Percentiles rank a stretch among this genome's conserved stretches.
These are phyloP conservation scores for Scaptodrosophila lebanonensis DNA, from an alignment of 1,140 invertebrate genomes.

Conservation along the genomic window DNA sequence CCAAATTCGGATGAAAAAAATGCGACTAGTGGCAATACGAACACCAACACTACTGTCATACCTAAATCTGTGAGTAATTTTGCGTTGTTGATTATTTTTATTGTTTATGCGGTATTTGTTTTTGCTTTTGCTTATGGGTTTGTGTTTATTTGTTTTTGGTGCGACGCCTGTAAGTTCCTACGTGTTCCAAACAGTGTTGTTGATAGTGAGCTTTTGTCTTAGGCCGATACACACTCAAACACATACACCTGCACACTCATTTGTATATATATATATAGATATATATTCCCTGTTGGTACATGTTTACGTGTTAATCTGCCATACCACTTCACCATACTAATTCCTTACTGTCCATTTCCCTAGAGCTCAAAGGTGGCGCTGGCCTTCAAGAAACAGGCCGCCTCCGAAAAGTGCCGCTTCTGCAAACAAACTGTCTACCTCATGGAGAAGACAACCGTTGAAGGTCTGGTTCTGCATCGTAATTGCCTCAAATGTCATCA, in stretches of 20 bases:
- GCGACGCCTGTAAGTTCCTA: too few species aligned
- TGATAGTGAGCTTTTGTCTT: slow-evolving; percentile 15
- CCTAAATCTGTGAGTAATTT: slow-evolving; percentile 82
- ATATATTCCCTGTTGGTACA: not conserved
- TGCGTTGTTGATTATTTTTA: slow-evolving; percentile 22
- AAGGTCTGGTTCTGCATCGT: slow-evolving; percentile 92
- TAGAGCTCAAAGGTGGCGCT: slow-evolving; percentile 81
- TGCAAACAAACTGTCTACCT: slow-evolving; percentile 92
- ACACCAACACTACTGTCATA: slow-evolving; percentile 69
- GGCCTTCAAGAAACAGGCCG: slow-evolving; percentile 81
- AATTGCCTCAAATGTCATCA: slow-evolving; percentile 86
- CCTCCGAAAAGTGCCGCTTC: slow-evolving; percentile 90
- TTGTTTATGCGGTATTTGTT: slow-evolving; percentile 8
- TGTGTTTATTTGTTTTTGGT: slow-evolving; percentile 20
- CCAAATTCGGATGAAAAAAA: slow-evolving; percentile 78
- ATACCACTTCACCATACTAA: too few species aligned
- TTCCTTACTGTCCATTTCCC: not conserved
- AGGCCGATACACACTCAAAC: slow-evolving; percentile 6
- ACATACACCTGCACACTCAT: slow-evolving; percentile 18
- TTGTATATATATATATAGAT: not conserved
- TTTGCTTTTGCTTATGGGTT: slow-evolving; percentile 18
- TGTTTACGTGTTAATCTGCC: not conserved
- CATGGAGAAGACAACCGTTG: slow-evolving; percentile 90
- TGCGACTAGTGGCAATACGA: slow-evolving; percentile 49
- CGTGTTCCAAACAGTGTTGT: slow-evolving; percentile 3